phyloP scores from a whole-genome alignment of 2,888 invertebrate genomes.

The Trachelus tabidus region DNA sequence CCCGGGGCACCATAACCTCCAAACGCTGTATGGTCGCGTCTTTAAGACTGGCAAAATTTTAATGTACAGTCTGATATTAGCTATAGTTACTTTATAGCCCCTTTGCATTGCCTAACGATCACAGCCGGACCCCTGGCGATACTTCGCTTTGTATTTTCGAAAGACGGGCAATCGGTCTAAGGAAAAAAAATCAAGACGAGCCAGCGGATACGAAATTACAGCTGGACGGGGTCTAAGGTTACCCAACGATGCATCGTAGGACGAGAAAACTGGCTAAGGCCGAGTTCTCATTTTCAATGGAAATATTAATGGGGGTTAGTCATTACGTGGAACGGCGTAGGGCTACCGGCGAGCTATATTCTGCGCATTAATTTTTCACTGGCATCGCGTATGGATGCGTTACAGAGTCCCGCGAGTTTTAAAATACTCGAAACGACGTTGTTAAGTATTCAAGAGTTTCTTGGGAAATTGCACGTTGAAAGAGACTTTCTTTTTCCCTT shows the following conservation, averaged over 20 bases:
- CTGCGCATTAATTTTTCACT: neutral
- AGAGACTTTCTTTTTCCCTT: neutral
- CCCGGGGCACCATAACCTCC: neutral
- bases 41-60: neutral
- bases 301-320: neutral
- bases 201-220: neutral
- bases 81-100: no score
- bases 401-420: neutral
- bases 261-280: neutral
- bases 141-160: neutral
- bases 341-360: neutral
- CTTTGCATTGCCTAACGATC: neutral
- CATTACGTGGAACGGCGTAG: neutral
- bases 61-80: neutral
- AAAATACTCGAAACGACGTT: neutral
- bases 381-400: neutral
- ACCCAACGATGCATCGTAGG: neutral
- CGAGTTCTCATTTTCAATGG: neutral
- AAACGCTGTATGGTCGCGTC: neutral
- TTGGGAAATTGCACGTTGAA: neutral
- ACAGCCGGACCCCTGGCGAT: neutral
- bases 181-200: neutral
- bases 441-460: neutral
- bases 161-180: neutral
- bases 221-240: no score